Evolutionary conservation across 1,140 invertebrate genomes (phyloP).

Genomic region (Akabosia matsudoensis): DNA sequence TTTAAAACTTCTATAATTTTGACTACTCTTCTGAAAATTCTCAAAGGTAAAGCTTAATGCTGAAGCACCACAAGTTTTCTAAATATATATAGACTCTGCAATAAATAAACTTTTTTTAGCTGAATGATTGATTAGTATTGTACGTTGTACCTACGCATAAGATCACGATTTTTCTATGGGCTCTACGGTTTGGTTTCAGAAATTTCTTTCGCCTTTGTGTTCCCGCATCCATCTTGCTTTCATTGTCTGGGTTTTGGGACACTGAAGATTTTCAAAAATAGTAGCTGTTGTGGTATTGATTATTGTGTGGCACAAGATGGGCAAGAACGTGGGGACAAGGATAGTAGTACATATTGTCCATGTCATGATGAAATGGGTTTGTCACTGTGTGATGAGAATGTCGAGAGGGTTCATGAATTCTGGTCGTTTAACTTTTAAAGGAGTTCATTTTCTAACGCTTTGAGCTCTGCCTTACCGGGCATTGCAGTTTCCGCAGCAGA

Average conservation of each 20-base stretch:
- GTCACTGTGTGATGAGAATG: not conserved
- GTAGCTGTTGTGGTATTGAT: not conserved
- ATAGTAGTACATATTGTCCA: slow-evolving; percentile 23
- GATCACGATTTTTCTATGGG: not conserved
- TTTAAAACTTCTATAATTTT: too few species aligned
- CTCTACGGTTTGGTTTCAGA: too few species aligned
- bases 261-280: not conserved
- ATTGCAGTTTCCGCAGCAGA: slow-evolving; percentile 47
- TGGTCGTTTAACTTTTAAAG: slow-evolving; percentile 35
- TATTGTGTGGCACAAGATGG: not conserved
- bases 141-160: too few species aligned
- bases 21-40: too few species aligned
- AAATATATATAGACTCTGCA: not conserved
- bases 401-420: not conserved
- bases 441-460: slow-evolving; percentile 46
- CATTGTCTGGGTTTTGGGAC: not conserved
- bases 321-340: not conserved
- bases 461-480: slow-evolving; percentile 46
- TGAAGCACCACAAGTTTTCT: not conserved
- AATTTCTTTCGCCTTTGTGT: too few species aligned
- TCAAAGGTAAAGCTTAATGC: too few species aligned
- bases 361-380: not conserved
- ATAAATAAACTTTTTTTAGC: not conserved
- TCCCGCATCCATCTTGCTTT: too few species aligned
- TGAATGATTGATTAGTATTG: not conserved